phyloP scores from a whole-genome alignment of 2,113 vertebrate species.

The Cacatua alba region DNA sequence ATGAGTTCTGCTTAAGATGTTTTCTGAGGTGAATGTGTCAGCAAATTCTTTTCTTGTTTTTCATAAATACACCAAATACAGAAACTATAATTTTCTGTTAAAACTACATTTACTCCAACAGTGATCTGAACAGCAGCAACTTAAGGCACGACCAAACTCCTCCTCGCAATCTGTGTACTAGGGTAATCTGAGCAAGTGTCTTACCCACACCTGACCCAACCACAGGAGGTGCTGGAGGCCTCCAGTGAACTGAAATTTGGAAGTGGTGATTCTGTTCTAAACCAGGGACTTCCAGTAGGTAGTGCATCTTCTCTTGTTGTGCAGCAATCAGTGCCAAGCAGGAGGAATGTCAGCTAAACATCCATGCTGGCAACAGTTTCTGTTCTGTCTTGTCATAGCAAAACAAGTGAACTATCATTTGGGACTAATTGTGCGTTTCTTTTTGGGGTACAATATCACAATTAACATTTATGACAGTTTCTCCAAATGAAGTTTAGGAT shows the following conservation, averaged over 20 bases:
- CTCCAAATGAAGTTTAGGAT: not conserved
- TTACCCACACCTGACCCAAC: not conserved
- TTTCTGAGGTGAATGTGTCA: not conserved
- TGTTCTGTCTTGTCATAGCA: not conserved
- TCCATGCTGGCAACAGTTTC: not conserved
- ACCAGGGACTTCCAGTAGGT: not conserved
- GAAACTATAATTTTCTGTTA: not conserved
- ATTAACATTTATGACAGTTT: not conserved
- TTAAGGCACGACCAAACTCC: not conserved
- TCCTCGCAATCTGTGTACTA: not conserved
- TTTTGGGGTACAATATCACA: not conserved
- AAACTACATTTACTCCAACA: not conserved
- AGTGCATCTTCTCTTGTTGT: not conserved
- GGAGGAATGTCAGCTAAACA: not conserved
- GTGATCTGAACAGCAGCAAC: slow-evolving; percentile 5
- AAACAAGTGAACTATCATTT: not conserved
- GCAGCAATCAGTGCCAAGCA: not conserved
- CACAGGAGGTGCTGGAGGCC: not conserved
- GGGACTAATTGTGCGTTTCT: fast-evolving
- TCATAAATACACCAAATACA: not conserved
- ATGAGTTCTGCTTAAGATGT: not conserved
- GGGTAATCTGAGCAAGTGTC: not conserved
- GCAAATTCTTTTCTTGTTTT: not conserved
- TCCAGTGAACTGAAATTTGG: not conserved
- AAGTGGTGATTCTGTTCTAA: not conserved